Conservation (phyloP, 2,888 invertebrate species). For the Zaprionus lineosus region DNA sequence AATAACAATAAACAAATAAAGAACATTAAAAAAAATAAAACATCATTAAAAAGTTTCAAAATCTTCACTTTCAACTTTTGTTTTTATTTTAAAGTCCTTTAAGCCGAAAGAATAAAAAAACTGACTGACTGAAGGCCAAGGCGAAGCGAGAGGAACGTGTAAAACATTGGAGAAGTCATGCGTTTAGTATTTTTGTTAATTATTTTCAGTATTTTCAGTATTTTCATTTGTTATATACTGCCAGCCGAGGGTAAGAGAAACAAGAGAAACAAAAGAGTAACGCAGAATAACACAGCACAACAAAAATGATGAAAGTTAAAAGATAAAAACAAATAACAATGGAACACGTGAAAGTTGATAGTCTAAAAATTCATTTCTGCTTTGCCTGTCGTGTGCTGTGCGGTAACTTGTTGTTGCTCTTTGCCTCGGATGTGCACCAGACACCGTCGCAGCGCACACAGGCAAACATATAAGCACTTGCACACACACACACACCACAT, state of each 20-base stretch:
- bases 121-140: too few species aligned
- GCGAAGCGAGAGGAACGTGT: too few species aligned
- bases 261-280: too few species aligned
- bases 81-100: too few species aligned
- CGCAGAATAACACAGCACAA: not conserved
- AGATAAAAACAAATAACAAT: constrained; percentile 4
- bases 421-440: constrained; percentile 23
- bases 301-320: not conserved
- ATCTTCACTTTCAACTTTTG: too few species aligned
- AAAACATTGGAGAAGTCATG: too few species aligned
- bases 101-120: too few species aligned
- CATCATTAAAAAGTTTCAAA: too few species aligned
- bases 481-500: not conserved
- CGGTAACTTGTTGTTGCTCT: constrained; percentile 40
- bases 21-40: too few species aligned
- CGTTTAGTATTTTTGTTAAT: constrained; percentile 26
- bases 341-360: constrained; percentile 52
- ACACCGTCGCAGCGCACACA: constrained; percentile 26
- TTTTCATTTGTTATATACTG: constrained; percentile 65
- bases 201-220: constrained; percentile 50
- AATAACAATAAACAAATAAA: too few species aligned
- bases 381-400: constrained; percentile 48
- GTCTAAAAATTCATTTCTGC: constrained; percentile 64
- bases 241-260: too few species aligned
- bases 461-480: not conserved